Evolutionary conservation across 2,888 invertebrate species (phyloP).

Genomic region (Tiliacea citrago): DNA sequence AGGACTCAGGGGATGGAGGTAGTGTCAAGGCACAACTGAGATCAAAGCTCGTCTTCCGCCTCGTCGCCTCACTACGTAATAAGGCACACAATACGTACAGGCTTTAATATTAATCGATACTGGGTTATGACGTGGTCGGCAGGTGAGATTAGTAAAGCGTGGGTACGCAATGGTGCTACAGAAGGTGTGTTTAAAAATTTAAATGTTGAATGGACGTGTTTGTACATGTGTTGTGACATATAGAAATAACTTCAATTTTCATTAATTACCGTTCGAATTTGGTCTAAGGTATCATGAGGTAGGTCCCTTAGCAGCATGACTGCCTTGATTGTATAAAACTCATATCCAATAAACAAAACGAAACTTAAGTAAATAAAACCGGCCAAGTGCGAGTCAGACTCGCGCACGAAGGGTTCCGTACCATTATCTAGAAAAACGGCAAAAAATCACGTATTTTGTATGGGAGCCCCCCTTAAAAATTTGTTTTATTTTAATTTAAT

Average conservation of each 20-base stretch:
- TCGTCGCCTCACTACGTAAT: conserved; percentile 41
- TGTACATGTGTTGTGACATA: too few relatives aligned
- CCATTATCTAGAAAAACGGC: too few relatives aligned
- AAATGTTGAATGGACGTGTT: background rate
- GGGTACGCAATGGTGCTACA: background rate
- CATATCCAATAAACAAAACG: background rate
- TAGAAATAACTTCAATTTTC: background rate
- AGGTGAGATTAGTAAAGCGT: background rate
- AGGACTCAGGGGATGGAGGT: background rate
- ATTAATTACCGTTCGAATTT: background rate
- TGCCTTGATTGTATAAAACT: background rate
- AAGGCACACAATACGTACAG: conserved; percentile 23
- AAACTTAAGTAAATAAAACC: too few relatives aligned
- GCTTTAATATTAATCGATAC: conserved; percentile 56
- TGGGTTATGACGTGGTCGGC: background rate
- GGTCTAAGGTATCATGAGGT: background rate
- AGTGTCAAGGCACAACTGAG: conserved; percentile 39
- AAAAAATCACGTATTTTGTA: too few relatives aligned
- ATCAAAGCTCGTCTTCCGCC: conserved; percentile 62
- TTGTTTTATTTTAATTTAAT: too few relatives aligned
- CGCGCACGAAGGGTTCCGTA: too few relatives aligned
- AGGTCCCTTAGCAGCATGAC: background rate
- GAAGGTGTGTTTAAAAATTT: background rate
- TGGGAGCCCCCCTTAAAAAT: too few relatives aligned
- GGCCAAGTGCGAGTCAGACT: too few relatives aligned